Base-by-base conservation (phyloP, 2,888 invertebrate species). In the Oscheius myriophilus region DNA sequence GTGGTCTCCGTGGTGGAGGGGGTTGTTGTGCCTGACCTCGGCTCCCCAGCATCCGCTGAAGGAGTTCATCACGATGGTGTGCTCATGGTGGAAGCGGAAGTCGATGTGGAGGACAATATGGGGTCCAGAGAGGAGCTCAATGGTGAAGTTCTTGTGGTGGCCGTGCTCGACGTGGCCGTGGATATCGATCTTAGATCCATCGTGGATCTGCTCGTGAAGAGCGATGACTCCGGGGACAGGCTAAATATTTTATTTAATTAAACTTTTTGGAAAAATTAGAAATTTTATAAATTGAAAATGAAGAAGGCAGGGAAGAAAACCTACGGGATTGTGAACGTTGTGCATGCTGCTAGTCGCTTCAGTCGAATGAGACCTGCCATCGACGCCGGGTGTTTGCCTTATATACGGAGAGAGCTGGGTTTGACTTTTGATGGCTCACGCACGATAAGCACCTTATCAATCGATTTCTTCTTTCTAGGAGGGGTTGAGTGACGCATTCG, bases 51-150 rank as follows among this genome's bases (percentile, higher is more conserved):
- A 39, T 18, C 75, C 76, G 58, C 70, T 68, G 42, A 62, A 61
- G 25, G 80, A 72, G 72, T 82, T 82, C 71, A 81, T 70, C 41
- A 70, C 77, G 67, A 82, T 71, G 54, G 63, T 53, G 52, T 78
- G 78, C 46, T 73, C 71, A 53, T 75, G 78, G 41, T 75, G 73
- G 76, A 82, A 82, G 18, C 81, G 82, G 79, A 82, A 82, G 71
- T 79, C 78, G 62, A 82, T 72, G 70, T 81, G 81, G 53, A 82
- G 74, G 52, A 81, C 80, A 68, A 82, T 72, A 67, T 79, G 73
- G 43, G 81, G 80, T 59, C 81, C 82, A 41, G 80, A 78, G 66
- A 82, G 72, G 51, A 82, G 72, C 59, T 82, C 82, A 25, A 82
- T 73, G 67, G 76, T 73, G 62, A 82, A 82, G 61, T 75, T 78